phyloP scores from a whole-genome alignment of 2,113 vertebrate genomes.

The Onychostoma macrolepis region DNA sequence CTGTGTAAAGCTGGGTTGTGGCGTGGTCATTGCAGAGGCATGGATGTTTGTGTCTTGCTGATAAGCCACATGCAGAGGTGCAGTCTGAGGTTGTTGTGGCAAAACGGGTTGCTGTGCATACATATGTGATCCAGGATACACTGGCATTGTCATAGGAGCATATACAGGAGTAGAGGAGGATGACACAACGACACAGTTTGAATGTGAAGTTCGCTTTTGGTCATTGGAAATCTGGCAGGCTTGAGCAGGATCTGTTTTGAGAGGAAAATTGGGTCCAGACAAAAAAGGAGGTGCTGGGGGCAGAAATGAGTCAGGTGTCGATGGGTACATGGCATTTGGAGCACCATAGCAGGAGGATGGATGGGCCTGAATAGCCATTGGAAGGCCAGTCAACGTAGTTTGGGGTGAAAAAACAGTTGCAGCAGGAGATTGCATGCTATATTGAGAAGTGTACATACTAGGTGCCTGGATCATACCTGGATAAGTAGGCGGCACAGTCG shows the following conservation, averaged over 20 bases:
- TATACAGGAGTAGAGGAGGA: background rate
- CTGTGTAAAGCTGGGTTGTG: constrained; percentile 10
- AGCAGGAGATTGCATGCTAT: too few species aligned
- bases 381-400: too few species aligned
- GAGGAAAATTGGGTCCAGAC: background rate
- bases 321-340: too few species aligned
- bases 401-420: too few species aligned
- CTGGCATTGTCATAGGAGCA: background rate
- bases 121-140: background rate
- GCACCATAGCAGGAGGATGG: too few species aligned
- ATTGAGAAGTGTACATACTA: too few species aligned
- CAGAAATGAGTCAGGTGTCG: too few species aligned
- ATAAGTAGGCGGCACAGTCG: too few species aligned
- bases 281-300: background rate
- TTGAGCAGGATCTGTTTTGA: background rate
- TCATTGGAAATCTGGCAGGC: background rate
- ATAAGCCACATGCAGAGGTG: background rate
- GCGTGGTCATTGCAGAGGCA: background rate
- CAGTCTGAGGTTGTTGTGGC: background rate
- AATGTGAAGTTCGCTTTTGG: background rate
- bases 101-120: too few species aligned
- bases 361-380: background rate
- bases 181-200: background rate
- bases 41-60: background rate
- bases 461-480: too few species aligned